Conservation (phyloP, 1,140 invertebrate genomes). For the Caenorhabditis latens region DNA sequence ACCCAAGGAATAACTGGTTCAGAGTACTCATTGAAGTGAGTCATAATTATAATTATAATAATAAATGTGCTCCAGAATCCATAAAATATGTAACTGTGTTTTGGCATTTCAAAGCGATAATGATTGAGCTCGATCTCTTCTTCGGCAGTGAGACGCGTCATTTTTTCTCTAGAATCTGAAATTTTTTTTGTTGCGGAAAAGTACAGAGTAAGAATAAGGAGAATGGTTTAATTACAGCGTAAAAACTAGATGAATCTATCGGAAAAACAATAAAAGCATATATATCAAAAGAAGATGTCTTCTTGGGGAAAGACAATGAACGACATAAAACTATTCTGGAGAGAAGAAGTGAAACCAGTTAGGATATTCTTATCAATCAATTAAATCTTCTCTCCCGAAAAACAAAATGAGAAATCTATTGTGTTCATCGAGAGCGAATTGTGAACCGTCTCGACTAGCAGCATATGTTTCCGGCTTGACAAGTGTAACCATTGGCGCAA, state of each 20-base stretch:
- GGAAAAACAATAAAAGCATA: background rate
- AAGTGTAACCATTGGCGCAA: slow-evolving; percentile 53
- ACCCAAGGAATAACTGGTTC: slow-evolving; percentile 29
- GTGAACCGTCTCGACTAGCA: background rate
- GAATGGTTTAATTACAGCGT: background rate
- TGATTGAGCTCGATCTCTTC: background rate
- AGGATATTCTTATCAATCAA: background rate
- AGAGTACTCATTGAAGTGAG: slow-evolving; percentile 7
- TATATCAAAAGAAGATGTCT: background rate
- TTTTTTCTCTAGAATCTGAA: background rate
- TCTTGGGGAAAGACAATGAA: background rate
- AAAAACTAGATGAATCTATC: slow-evolving; percentile 11
- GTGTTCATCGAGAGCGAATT: slow-evolving; percentile 8
- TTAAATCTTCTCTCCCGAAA: background rate
- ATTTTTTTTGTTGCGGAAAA: background rate
- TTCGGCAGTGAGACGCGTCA: background rate
- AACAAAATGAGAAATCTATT: background rate
- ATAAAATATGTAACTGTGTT: slow-evolving; percentile 36
- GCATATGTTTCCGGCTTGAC: slow-evolving; percentile 54
- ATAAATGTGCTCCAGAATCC: slow-evolving; percentile 20
- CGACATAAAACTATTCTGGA: background rate
- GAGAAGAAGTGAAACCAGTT: background rate
- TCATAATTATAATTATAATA: background rate
- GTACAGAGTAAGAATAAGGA: background rate
- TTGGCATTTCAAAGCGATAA: slow-evolving; percentile 18